Conservation (phyloP, 2,113 vertebrate species). For the Melanocharis versteri region DNA sequence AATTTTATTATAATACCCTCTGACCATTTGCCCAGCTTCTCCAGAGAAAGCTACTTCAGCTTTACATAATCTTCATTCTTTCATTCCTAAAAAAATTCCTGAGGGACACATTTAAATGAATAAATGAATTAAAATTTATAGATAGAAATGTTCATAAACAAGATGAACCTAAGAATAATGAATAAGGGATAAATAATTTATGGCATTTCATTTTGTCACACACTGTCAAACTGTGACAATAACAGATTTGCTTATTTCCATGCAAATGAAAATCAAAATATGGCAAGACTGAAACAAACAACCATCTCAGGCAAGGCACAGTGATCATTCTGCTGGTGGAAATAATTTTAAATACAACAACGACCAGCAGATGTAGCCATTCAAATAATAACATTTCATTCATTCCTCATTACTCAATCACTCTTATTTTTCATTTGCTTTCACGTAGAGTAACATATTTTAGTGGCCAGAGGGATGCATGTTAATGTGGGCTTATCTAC, state of each 20-base stretch:
- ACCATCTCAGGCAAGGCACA: not conserved
- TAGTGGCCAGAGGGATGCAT: not conserved
- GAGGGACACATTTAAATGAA: not conserved
- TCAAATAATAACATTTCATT: not conserved
- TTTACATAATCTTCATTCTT: not conserved
- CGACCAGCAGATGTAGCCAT: not conserved
- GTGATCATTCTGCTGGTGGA: not conserved
- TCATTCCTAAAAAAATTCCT: not conserved
- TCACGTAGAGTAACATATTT: not conserved
- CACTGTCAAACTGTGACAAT: slow-evolving; percentile 22
- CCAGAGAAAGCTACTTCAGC: not conserved
- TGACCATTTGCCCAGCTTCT: not conserved
- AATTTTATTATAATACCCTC: not conserved
- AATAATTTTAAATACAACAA: not conserved
- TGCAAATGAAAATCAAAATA: slow-evolving; percentile 14
- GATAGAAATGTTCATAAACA: not conserved
- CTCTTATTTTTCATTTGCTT: slow-evolving; percentile 10
- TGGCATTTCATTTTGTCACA: slow-evolving; percentile 34
- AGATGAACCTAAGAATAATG: slow-evolving; percentile 13
- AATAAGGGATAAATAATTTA: slow-evolving; percentile 44
- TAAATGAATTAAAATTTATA: slow-evolving; percentile 39
- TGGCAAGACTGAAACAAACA: slow-evolving; percentile 16
- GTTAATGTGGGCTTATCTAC: not conserved
- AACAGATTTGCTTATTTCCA: slow-evolving; percentile 39
- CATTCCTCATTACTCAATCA: not conserved